phyloP scores from a whole-genome alignment of 2,797 vertebrate species.

The Rhynchotus rufescens region DNA sequence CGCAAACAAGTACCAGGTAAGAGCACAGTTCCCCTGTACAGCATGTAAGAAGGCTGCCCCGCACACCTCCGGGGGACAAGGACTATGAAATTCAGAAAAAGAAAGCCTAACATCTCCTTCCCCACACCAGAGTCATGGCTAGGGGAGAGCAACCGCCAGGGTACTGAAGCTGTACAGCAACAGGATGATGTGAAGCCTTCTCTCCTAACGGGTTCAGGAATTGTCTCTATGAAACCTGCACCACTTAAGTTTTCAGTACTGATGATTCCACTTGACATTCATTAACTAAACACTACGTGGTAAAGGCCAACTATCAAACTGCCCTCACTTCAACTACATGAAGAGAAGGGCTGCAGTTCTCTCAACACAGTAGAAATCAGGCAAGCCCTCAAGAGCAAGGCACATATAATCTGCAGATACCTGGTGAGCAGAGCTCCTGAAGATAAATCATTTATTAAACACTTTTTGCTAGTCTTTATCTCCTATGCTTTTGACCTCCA shows the following conservation, averaged over 20 bases:
- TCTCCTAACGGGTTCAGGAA: background rate
- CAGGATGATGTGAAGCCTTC: background rate
- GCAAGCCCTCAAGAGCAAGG: no score
- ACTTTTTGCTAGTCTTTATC: background rate
- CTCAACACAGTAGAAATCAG: background rate
- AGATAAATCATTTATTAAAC: background rate
- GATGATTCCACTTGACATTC: background rate
- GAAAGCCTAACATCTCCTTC: background rate
- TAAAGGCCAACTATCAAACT: rapidly evolving
- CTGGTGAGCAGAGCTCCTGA: rapidly evolving
- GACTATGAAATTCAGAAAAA: background rate
- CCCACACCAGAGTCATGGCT: rapidly evolving
- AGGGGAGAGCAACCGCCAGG: rapidly evolving
- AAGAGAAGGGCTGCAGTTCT: background rate
- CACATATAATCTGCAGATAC: background rate
- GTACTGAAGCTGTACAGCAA: background rate
- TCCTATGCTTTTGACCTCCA: background rate
- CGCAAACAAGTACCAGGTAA: background rate
- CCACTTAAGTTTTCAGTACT: background rate
- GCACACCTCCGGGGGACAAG: rapidly evolving
- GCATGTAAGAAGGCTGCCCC: rapidly evolving
- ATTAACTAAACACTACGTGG: rapidly evolving
- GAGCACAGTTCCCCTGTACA: rapidly evolving
- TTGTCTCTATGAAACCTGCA: background rate
- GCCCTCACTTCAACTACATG: background rate